Base-by-base conservation (phyloP, 2,888 invertebrate species). In the Helicoverpa assulta region DNA sequence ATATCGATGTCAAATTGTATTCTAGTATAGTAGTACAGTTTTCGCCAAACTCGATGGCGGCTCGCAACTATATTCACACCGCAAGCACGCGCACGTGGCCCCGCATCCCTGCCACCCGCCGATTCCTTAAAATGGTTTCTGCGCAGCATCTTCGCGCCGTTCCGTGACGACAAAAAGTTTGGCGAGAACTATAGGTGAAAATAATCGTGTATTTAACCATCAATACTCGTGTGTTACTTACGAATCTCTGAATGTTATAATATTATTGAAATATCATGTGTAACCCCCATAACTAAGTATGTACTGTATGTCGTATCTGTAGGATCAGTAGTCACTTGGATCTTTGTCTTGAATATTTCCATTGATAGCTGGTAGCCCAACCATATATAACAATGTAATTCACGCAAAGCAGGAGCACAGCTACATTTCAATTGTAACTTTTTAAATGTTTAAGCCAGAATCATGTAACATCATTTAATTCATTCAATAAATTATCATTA, bases 361-460 rank as follows among this genome's bases (percentile, higher is more conserved):
- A 60, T 37, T 43, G 4, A 43, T 16, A 43, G n/a, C 16, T 64
- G 18, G 1, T 56, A 60, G 14, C 26, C 29, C 14, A 58, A 21
- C 10, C 50, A 73, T 26, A 12, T 26, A 54, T 57, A 51, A 19
- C 43, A 52, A 19, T 52, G 52, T 67, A 10, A 12, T 12, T 12
- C 62, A 60, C 62, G 56, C 52, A 21, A 54, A 52, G 29, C 29
- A 43, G 60, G 63, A 74, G 64, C 69, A 57, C 58, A 60, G 40
- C 61, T 37, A 64, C 18, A 26, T 67, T 29, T 55, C 16, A 68
- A 67, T 62, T 33, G 53, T 63, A 58, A 71, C 73, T 65, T 78
- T 78, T 81, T 70, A 76, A 78, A 85, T 84, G 86, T 86, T 88
- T 88, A 86, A 83, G 85, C 85, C 88, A 86, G 87, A 83, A 72